Evolutionary conservation across 2,888 invertebrate genomes (phyloP).

Genomic region (Drosophila anceps): DNA sequence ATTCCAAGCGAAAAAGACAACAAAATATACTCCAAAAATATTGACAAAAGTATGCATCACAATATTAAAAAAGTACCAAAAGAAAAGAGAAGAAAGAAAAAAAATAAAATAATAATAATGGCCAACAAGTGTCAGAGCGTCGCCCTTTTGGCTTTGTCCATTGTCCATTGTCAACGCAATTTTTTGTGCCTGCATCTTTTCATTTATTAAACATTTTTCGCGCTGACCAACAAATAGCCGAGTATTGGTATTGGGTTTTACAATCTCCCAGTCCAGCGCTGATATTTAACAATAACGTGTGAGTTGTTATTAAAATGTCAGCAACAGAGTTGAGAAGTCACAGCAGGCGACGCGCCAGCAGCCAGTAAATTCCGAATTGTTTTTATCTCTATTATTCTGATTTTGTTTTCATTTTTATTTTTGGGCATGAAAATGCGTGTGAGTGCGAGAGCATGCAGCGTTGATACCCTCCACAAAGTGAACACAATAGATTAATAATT

Average conservation of each 20-base stretch:
- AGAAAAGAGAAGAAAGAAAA: background rate
- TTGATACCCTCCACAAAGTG: slow-evolving; percentile 1
- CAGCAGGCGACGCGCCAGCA: slow-evolving; percentile 19
- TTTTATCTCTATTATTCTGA: slow-evolving; percentile 20
- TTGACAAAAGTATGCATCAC: slow-evolving; percentile 24
- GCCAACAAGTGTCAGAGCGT: slow-evolving; percentile 25
- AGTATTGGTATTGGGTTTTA: slow-evolving; percentile 12
- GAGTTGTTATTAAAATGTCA: slow-evolving; percentile 46
- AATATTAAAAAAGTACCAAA: slow-evolving; percentile 14
- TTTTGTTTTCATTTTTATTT: background rate
- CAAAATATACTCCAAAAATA: slow-evolving; percentile 30
- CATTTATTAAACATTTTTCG: slow-evolving; percentile 39
- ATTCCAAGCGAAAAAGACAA: slow-evolving; percentile 15
- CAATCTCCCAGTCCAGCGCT: slow-evolving; percentile 10
- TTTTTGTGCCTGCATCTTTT: slow-evolving; percentile 25
- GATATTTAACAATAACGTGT: slow-evolving; percentile 44
- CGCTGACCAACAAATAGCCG: slow-evolving; percentile 18
- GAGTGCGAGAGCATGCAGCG: background rate
- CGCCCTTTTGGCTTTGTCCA: slow-evolving; percentile 22
- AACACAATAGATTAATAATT: slow-evolving; percentile 29
- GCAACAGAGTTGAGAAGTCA: slow-evolving; percentile 27
- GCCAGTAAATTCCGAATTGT: slow-evolving; percentile 17
- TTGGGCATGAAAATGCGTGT: background rate
- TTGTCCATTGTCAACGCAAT: slow-evolving; percentile 17
- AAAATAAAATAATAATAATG: slow-evolving; percentile 1